phyloP scores from a whole-genome alignment of 1,140 invertebrate species.

The Chrysopa pallens region DNA sequence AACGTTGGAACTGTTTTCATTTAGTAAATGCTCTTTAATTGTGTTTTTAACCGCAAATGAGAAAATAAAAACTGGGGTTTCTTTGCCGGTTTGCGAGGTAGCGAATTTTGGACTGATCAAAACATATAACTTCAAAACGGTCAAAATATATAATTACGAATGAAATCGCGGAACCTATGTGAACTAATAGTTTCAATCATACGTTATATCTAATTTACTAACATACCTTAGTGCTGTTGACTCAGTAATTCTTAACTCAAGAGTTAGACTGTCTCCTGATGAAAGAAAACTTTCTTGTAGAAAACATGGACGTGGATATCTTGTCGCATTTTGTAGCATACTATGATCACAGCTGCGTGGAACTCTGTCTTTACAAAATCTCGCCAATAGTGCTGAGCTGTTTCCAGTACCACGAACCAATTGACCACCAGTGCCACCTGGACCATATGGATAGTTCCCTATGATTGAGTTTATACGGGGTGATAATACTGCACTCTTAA shows the following conservation, averaged over 20 bases:
- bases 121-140: too few relatives aligned
- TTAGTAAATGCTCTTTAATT: too few relatives aligned
- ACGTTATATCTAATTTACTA: too few relatives aligned
- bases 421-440: constrained; percentile 25
- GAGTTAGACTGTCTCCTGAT: constrained; percentile 54
- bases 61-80: too few relatives aligned
- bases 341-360: constrained; percentile 62
- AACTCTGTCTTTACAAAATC: constrained; percentile 58
- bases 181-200: too few relatives aligned
- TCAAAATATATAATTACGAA: too few relatives aligned
- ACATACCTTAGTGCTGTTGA: constrained; percentile 63
- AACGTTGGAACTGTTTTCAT: too few relatives aligned
- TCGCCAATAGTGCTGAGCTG: constrained; percentile 52
- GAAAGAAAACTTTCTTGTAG: constrained; percentile 70
- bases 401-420: constrained; percentile 24
- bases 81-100: too few relatives aligned
- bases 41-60: too few relatives aligned
- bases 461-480: constrained; percentile 8
- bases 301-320: constrained; percentile 47
- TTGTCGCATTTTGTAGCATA: constrained; percentile 34
- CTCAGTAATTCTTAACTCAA: constrained; percentile 60
- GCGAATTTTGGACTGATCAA: too few relatives aligned
- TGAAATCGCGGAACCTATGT: too few relatives aligned
- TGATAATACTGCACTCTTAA: too few relatives aligned
- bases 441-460: constrained; percentile 26